Evolutionary conservation across 2,797 vertebrate species (phyloP).

Genomic region (Tiaroga cobitis): DNA sequence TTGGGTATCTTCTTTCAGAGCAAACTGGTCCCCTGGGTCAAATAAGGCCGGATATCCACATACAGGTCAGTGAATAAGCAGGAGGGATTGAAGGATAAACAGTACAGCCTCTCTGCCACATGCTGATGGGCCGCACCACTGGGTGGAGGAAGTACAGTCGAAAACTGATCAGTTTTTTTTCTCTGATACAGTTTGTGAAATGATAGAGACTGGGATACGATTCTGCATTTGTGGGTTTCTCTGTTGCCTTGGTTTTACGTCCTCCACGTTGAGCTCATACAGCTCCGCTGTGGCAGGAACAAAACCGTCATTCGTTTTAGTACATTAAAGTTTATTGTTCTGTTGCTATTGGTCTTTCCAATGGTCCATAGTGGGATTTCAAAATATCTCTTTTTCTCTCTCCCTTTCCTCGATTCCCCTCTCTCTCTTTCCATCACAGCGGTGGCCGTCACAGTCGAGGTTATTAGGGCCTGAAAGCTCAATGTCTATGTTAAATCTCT

Average conservation of each 20-base stretch:
- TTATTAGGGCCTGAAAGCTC: slow-evolving; percentile 91
- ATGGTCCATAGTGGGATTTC: slow-evolving; percentile 60
- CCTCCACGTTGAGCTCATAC: slow-evolving; percentile 21
- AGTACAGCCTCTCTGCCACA: slow-evolving; percentile 90
- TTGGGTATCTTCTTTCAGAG: slow-evolving; percentile 98
- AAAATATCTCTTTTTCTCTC: slow-evolving; percentile 60
- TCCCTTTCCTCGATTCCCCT: slow-evolving; percentile 41
- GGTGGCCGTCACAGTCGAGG: slow-evolving; percentile 89
- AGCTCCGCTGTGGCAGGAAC: slow-evolving; percentile 50
- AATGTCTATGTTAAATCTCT: slow-evolving; percentile 92
- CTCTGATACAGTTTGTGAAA: slow-evolving; percentile 44
- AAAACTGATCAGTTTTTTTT: slow-evolving; percentile 65
- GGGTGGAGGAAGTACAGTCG: slow-evolving; percentile 82
- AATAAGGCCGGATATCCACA: slow-evolving; percentile 96
- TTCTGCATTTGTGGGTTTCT: slow-evolving; percentile 1
- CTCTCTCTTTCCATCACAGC: slow-evolving; percentile 76
- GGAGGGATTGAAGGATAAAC: slow-evolving; percentile 87
- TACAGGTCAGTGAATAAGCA: slow-evolving; percentile 88
- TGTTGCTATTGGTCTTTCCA: slow-evolving; percentile 68
- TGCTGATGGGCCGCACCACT: slow-evolving; percentile 85
- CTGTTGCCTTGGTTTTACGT: slow-evolving; percentile 28
- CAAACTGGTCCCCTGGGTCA: slow-evolving; percentile 94
- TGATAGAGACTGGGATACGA: slow-evolving; percentile 47
- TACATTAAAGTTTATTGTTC: slow-evolving; percentile 66
- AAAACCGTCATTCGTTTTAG: slow-evolving; percentile 62